Base-by-base conservation (phyloP, 2,888 invertebrate genomes). In the Sesia bembeciformis region DNA sequence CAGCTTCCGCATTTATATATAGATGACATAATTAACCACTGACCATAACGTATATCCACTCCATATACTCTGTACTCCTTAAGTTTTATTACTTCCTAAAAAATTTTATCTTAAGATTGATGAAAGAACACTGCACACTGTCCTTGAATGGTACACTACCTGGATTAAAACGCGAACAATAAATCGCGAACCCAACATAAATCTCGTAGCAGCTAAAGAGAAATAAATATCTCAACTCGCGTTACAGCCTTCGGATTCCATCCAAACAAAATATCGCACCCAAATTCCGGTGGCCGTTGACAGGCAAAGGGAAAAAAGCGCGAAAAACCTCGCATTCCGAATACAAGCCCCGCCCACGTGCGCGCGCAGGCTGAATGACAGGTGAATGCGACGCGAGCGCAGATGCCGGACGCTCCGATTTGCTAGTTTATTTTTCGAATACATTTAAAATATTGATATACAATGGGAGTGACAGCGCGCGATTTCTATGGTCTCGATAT, bases 251-350 rank as follows among this genome's bases (percentile, higher is more conserved):
- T 82, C 79, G 81, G 79, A 88, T 88, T 87, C 88, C 86, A 75
- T 66, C 69, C 72, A 63, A 71, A 79, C 84, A 76, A 89, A 87
- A 89, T 89, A 89, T 88, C 85, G 88, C 89, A 89, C 89, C 87
- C 84, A 80, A 87, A 87, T 89, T 87, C 87, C 85, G 76, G 68
- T 59, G 67, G 67, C 66, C 65, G 70, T 77, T 83, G 85, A 84
- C 80, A 76, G 78, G 65, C 72, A 77, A 80, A 68, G 77, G 75
- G 76, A 77, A 81, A 84, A 84, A 80, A 78, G 79, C 76, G 81
- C 73, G 80, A 74, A 80, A n/a, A 82, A 79, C 67, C 63, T 66
- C 73, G 74, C 77, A 81, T 82, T 79, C 81, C 78, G 49, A 64
- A 67, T 58, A 64, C 60, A 62, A 62, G 78, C 81, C 71, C 77